Evolutionary conservation across 2,888 invertebrate genomes (phyloP), one percentile per base, ranked within the genome.

Genomic region (Drosophila cognata): DNA sequence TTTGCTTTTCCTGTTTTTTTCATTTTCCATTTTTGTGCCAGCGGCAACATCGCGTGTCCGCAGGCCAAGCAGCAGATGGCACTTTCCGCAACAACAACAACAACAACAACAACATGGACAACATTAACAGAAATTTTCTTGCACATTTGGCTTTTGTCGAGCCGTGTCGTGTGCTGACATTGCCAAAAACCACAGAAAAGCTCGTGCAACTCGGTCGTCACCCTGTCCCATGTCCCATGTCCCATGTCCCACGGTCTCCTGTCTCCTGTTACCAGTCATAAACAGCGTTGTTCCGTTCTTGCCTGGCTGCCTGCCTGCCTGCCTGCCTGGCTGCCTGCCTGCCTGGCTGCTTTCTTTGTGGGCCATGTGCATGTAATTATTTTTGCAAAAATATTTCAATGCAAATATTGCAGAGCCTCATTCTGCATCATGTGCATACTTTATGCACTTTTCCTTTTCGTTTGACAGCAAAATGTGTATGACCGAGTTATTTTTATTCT

Each of bases 301-400:
- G 58, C 58, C 55, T 46, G 46, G 2, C 36, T 36, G 36, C 6
- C 36, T 38, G 38, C 18, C 18, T 38, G 38, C n/a, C 8, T 38
- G 36, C 18, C 38, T 38, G 53, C 46, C 50, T 43, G 46, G 0
- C 21, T 46, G n/a, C 0, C 43, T 41, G 41, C 5, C n/a, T 41
- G n/a, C 0, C n/a, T 43, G 13, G 7, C 21, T 56, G 56, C 38
- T 28, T 25, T 16, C 57, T 80, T 81, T 71, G 75, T 71, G 84
- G 79, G 85, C 58, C 88, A 86, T 88, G 76, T 86, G 89, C 85
- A 90, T 90, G 81, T 87, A 87, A 87, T 87, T 87, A 87, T 87
- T 89, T 87, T 72, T 84, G 73, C 80, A 82, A 88, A 87, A 89
- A 84, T 91, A 88, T 89, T 90, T 88, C 64, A 88, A 84, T 85